Evolutionary conservation across 2,797 vertebrate species (phyloP).

Genomic region (Paguma larvata): DNA sequence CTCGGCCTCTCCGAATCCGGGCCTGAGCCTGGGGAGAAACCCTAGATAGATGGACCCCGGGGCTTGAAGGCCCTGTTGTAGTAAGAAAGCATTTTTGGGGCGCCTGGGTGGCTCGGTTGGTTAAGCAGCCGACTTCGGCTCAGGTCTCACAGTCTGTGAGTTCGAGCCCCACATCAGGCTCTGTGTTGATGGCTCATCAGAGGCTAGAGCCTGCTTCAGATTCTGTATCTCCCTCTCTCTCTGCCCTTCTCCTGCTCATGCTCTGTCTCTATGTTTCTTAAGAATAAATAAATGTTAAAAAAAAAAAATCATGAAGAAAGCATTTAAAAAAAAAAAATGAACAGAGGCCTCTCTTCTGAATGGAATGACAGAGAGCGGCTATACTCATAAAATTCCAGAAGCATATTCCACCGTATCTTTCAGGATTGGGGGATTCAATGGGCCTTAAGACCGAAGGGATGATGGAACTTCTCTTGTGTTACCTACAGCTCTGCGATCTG

Average conservation of each 20-base stretch:
- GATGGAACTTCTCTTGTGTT: not conserved
- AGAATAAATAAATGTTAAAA: too few species aligned
- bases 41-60: not conserved
- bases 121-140: too few species aligned
- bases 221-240: too few species aligned
- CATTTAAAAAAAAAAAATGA: not conserved
- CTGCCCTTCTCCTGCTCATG: too few species aligned
- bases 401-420: accelerated
- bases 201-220: too few species aligned
- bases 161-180: too few species aligned
- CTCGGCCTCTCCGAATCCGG: not conserved
- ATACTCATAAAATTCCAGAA: not conserved
- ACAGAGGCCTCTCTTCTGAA: not conserved
- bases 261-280: too few species aligned
- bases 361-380: not conserved
- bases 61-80: accelerated
- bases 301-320: too few species aligned
- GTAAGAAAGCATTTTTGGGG: not conserved
- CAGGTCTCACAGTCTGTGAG: too few species aligned
- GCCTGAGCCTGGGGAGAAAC: accelerated
- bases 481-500: not conserved
- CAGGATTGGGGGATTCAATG: not conserved
- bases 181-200: too few species aligned
- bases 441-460: not conserved
- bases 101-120: too few species aligned